A percentile compares a stretch with the other conserved stretches of the same genome.
These are phyloP conservation scores for Hoplodrina blanda DNA, from an alignment of 2,888 invertebrate genomes.

Conservation along the genomic window DNA sequence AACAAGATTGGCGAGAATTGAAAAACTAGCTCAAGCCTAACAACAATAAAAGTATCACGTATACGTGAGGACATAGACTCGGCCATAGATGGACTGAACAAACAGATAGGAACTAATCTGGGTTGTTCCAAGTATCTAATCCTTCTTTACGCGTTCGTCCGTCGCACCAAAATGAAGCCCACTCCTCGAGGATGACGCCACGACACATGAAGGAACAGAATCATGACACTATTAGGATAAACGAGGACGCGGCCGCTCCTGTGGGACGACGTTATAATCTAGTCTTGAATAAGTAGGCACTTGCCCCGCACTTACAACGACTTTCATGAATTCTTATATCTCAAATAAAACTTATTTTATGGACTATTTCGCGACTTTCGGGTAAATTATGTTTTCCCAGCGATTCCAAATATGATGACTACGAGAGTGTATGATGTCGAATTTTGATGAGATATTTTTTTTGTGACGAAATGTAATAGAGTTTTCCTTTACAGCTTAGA, in stretches of 20 bases:
- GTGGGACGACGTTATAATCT: conserved; percentile 58
- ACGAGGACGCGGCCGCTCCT: conserved; percentile 57
- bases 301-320: conserved; percentile 55
- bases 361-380: conserved; percentile 54
- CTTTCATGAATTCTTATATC: conserved; percentile 61
- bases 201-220: conserved; percentile 43
- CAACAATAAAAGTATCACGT: conserved; percentile 13
- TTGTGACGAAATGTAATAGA: conserved; percentile 34
- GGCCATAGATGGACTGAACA: conserved; percentile 11
- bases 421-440: conserved; percentile 37
- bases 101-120: conserved; percentile 16
- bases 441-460: conserved; percentile 47
- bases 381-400: conserved; percentile 55
- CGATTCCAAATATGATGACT: conserved; percentile 45
- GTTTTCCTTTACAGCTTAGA: conserved; percentile 22
- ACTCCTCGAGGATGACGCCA: conserved; percentile 41
- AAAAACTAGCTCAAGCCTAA: conserved; percentile 5
- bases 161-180: conserved; percentile 21
- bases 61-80: conserved; percentile 6
- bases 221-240: conserved; percentile 64
- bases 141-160: conserved; percentile 34
- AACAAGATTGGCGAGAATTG: not conserved
- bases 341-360: conserved; percentile 60
- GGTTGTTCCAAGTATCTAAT: conserved; percentile 16
- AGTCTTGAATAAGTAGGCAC: conserved; percentile 60